phyloP scores from a whole-genome alignment of 2,888 invertebrate genomes.

The Incurvaria masculella region DNA sequence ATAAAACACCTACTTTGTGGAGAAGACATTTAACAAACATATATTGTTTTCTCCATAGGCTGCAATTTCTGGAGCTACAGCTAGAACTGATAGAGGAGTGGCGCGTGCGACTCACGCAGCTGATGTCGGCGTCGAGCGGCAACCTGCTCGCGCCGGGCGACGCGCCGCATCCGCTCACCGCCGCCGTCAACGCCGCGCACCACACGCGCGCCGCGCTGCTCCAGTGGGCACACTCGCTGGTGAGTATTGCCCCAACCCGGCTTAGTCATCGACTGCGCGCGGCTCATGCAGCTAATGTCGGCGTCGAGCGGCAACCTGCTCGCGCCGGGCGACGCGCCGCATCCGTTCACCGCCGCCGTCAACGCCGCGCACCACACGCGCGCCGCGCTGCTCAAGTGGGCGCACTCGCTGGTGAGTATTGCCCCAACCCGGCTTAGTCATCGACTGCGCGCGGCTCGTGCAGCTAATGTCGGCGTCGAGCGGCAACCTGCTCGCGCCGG shows the following conservation, averaged over 20 bases:
- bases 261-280: conserved; percentile 53
- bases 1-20: no score
- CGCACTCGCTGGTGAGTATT: conserved; percentile 39
- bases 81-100: conserved; percentile 89
- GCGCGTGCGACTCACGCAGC: conserved; percentile 80
- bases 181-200: conserved; percentile 44
- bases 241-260: conserved; percentile 16
- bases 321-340: conserved; percentile 39
- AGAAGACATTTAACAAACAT: no score
- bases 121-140: conserved; percentile 43
- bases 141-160: conserved; percentile 23
- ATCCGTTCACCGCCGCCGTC: conserved; percentile 59
- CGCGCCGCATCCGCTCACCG: conserved; percentile 63
- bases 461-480: conserved; percentile 61
- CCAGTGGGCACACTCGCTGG: conserved; percentile 50
- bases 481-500: conserved; percentile 22
- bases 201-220: conserved; percentile 38
- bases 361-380: conserved; percentile 45
- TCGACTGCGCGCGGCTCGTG: conserved; percentile 75
- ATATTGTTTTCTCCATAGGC: conserved; percentile 38
- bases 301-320: conserved; percentile 28
- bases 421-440: not conserved
- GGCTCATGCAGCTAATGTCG: conserved; percentile 73
- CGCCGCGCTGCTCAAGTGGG: conserved; percentile 45
- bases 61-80: conserved; percentile 87